phyloP scores from a whole-genome alignment of 2,113 vertebrate genomes.

The Panthera tigris region DNA sequence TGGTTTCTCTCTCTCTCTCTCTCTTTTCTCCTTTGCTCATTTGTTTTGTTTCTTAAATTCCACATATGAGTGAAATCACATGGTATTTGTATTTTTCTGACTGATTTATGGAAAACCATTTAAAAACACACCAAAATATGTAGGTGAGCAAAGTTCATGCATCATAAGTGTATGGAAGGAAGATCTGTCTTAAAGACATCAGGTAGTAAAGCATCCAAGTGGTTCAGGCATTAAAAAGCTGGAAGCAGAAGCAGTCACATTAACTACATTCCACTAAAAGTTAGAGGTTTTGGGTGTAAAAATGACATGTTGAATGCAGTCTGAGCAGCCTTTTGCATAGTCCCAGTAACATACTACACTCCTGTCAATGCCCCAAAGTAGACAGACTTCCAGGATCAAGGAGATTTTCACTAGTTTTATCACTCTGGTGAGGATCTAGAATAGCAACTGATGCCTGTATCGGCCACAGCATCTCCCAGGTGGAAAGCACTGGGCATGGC shows the following conservation, averaged over 20 bases:
- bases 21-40: neutral
- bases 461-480: neutral
- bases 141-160: neutral
- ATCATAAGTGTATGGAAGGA: neutral
- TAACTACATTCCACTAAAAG: neutral
- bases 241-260: neutral
- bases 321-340: neutral
- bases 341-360: neutral
- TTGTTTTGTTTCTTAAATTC: neutral
- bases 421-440: neutral
- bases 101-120: neutral
- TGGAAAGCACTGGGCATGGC: neutral
- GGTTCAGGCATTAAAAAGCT: neutral
- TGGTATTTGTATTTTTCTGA: neutral
- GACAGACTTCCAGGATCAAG: neutral
- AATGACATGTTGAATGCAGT: neutral
- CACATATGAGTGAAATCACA: neutral
- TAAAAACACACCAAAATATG: neutral
- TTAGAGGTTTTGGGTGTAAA: neutral
- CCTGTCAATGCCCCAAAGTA: neutral
- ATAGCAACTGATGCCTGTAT: neutral
- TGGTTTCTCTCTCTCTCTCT: neutral
- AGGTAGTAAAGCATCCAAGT: neutral
- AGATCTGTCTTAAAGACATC: neutral
- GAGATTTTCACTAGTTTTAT: neutral